A percentile compares a stretch with the other conserved stretches of the same genome.
phyloP scores from a whole-genome alignment of 2,888 invertebrate genomes.

The Plagodis dolabraria region DNA sequence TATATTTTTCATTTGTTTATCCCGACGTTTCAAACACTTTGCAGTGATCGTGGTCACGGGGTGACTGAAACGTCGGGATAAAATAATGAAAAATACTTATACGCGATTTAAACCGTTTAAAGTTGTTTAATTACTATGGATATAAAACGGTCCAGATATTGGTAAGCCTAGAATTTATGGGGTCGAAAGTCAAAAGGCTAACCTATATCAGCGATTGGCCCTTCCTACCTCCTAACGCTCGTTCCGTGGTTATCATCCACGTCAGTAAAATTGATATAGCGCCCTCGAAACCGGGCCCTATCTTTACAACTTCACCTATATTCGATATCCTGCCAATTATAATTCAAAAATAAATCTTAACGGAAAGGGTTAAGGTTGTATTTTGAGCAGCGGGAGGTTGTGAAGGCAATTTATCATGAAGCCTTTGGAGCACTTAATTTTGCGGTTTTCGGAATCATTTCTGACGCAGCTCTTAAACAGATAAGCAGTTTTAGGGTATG shows the following conservation, averaged over 20 bases:
- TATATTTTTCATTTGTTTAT: too few relatives aligned
- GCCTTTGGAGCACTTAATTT: constrained; percentile 35
- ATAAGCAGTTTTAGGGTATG: constrained; percentile 24
- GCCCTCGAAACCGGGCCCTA: constrained; percentile 19
- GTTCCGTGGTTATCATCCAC: constrained; percentile 1
- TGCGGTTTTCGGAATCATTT: constrained; percentile 34
- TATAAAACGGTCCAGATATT: too few relatives aligned
- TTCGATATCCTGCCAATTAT: constrained; percentile 20
- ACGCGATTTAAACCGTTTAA: too few relatives aligned
- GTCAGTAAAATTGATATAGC: constrained; percentile 27
- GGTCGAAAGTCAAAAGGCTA: too few relatives aligned
- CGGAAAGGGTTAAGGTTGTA: constrained; percentile 1
- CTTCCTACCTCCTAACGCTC: too few relatives aligned
- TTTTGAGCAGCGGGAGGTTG: neutral
- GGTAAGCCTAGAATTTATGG: too few relatives aligned
- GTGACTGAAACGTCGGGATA: too few relatives aligned
- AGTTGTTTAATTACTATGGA: too few relatives aligned
- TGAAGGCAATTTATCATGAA: constrained; percentile 34
- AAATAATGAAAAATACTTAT: too few relatives aligned
- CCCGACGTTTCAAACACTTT: too few relatives aligned
- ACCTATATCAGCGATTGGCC: too few relatives aligned
- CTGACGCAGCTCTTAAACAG: constrained; percentile 28
- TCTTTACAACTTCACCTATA: constrained; percentile 18
- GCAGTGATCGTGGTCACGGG: too few relatives aligned
- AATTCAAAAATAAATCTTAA: constrained; percentile 11